Base-by-base conservation (phyloP, 2,113 vertebrate species). In the Salvelinus fontinalis region DNA sequence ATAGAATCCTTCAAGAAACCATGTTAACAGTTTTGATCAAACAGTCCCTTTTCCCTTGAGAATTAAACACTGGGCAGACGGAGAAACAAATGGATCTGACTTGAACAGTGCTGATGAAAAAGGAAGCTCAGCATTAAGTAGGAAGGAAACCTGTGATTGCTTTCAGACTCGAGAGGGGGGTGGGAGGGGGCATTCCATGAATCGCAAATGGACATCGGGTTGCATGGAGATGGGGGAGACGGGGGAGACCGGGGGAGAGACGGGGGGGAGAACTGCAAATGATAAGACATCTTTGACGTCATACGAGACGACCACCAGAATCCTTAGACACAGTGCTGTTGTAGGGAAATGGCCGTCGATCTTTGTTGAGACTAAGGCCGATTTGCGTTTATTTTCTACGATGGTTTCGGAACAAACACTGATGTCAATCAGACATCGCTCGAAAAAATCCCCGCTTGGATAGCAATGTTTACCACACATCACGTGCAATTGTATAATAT, bases 251-350 rank as follows among this genome's bases (percentile, higher is more conserved):
- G 27, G 3, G 51, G 51, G 49, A 16, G 49, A 51, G 24, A 24
- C 24, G 24, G 24, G 49, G 49, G 1, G 49, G 87, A 89, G 86
- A 89, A 87, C 89, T 81, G 70, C 9, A 87, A 85, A 89, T 87
- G 92, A 93, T 93, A 90, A 92, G 83, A 80, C 70, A 73, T 81
- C 89, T 88, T 86, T 92, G 91, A 92, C 90, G 91, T 93, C 91
- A 91, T 73, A 24, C 49, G 27, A 70, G 79, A 81, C 75, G 77
- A 87, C 73, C 77, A 79, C 79, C 51, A 54, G 18, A 49, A 24
- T 1, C 51, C 12, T 18, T 16, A 70, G 79, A 75, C 80, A 81
- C 80, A 82, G 51, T 59, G 75, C 78, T 76, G 82, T 64, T 3
- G 54, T 82, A 69, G 81, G 85, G 88, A 85, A 86, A 88, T 44